phyloP scores from a whole-genome alignment of 2,888 invertebrate genomes.

The Xiphydria camelus region DNA sequence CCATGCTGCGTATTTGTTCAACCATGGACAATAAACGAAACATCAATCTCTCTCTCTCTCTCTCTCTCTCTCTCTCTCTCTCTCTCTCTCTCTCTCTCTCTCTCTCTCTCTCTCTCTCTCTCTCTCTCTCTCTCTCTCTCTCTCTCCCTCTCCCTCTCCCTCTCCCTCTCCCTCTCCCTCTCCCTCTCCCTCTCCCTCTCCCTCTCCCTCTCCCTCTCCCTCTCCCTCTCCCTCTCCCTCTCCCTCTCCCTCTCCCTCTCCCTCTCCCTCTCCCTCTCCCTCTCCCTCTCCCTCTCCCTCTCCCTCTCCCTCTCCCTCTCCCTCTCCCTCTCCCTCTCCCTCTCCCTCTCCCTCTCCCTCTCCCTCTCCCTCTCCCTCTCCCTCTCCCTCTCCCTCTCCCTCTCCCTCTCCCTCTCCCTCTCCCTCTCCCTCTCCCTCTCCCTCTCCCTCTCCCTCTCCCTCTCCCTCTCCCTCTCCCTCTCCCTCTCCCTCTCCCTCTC shows the following conservation, averaged over 20 bases:
- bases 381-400: constrained; percentile 21
- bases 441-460: constrained; percentile 1
- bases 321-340: constrained; percentile 8
- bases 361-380: constrained; percentile 10
- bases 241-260: neutral
- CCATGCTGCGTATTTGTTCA: too few species aligned
- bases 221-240: neutral
- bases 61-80: neutral
- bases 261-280: neutral
- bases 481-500: constrained; percentile 15
- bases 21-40: too few species aligned
- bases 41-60: neutral
- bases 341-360: constrained; percentile 11
- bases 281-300: constrained; percentile 1
- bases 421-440: neutral
- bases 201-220: neutral
- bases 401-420: too few species aligned
- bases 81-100: neutral
- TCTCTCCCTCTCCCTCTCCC: neutral
- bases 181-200: neutral
- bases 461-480: constrained; percentile 8
- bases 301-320: neutral
- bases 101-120: neutral
- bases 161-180: neutral
- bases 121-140: constrained; percentile 8